Conservation (phyloP, 2,888 invertebrate species). For the Melikaiella ostensackeni region DNA sequence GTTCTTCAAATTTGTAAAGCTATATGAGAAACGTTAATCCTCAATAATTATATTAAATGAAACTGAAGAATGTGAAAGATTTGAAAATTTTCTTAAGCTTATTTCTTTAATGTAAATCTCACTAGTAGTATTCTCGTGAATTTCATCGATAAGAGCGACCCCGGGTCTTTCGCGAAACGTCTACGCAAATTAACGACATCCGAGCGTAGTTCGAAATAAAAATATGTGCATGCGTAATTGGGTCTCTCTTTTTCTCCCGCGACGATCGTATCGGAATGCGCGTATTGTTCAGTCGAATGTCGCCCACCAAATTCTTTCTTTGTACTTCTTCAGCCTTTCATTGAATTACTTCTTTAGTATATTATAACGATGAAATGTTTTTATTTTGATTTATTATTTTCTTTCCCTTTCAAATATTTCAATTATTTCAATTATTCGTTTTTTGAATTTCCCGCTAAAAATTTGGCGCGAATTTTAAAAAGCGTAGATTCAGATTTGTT, state of each 20-base stretch:
- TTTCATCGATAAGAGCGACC: conserved; percentile 2
- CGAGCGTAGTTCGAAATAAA: conserved; percentile 25
- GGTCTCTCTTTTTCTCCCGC: conserved; percentile 44
- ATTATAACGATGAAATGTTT: not conserved
- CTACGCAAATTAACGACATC: conserved; percentile 49
- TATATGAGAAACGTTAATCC: no score
- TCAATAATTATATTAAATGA: not conserved
- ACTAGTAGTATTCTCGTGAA: not conserved
- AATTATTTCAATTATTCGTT: no score
- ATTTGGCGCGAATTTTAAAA: not conserved
- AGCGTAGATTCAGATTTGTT: not conserved
- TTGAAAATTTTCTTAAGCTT: not conserved
- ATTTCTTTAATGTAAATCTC: not conserved
- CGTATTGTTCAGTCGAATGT: conserved; percentile 47
- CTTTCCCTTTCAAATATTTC: not conserved
- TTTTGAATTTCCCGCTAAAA: not conserved
- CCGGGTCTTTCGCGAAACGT: not conserved
- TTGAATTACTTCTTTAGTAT: conserved; percentile 4
- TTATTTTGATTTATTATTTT: not conserved
- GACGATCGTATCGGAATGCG: conserved; percentile 49
- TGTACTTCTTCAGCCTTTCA: conserved; percentile 6
- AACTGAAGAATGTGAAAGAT: not conserved
- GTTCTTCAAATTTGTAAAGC: no score
- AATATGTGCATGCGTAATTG: conserved; percentile 54
- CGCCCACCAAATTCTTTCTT: conserved; percentile 29